Conservation (phyloP, 2,888 invertebrate species). For the Amiota mariae region DNA sequence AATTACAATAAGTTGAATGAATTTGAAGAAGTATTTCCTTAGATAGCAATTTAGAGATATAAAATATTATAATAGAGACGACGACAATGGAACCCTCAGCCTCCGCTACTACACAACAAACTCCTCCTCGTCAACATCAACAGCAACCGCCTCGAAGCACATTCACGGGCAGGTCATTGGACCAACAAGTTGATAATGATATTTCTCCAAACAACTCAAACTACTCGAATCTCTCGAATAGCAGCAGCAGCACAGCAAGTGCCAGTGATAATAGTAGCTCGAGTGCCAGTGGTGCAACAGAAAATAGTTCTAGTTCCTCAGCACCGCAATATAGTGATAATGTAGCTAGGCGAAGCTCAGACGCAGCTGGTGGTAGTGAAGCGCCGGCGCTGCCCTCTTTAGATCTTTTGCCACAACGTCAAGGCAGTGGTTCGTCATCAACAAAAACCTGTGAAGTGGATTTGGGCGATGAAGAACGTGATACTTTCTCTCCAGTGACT, state of each 20-base stretch:
- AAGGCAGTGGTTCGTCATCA: constrained; percentile 61
- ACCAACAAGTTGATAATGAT: constrained; percentile 53
- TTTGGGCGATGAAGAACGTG: constrained; percentile 72
- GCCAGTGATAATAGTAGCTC: background rate
- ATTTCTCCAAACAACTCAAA: constrained; percentile 60
- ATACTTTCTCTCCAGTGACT: constrained; percentile 71
- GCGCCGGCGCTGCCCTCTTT: constrained; percentile 38
- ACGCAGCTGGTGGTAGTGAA: constrained; percentile 32
- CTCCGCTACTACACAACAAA: constrained; percentile 27
- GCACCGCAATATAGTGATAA: constrained; percentile 68
- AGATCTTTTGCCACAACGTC: constrained; percentile 50
- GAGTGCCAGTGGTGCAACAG: background rate
- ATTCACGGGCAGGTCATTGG: constrained; percentile 55
- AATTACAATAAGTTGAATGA: background rate
- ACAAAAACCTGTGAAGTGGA: constrained; percentile 71
- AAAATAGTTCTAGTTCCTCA: constrained; percentile 50
- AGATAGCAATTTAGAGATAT: background rate
- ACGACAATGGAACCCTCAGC: constrained; percentile 39
- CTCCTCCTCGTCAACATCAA: constrained; percentile 5
- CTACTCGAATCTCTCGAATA: constrained; percentile 65
- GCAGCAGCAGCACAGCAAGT: constrained; percentile 43
- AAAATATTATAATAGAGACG: background rate
- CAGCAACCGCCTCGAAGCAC: constrained; percentile 1
- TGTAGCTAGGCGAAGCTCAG: constrained; percentile 44
- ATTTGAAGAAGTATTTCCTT: background rate